A percentile compares a stretch with the other conserved stretches of the same genome.
Conservation (phyloP, 1,140 invertebrate species). For the Lucilia cuprina region DNA sequence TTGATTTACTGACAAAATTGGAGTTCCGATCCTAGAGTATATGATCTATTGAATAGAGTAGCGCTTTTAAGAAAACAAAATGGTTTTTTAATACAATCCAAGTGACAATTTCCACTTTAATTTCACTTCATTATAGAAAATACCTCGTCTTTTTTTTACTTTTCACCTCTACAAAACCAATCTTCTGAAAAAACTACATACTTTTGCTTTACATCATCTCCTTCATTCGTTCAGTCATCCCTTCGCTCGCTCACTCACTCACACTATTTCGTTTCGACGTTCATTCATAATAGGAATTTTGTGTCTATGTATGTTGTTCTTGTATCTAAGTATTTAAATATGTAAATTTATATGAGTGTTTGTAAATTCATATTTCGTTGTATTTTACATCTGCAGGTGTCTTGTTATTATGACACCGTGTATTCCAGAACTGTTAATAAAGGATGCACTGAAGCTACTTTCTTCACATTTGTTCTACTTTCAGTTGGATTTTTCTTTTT, state of each 20-base stretch:
- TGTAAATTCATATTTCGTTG: conserved; percentile 3
- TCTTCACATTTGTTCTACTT: not conserved
- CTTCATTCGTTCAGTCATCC: not conserved
- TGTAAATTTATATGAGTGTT: not conserved
- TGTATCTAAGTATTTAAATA: no score
- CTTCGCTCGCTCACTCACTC: no score
- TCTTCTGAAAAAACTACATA: not conserved
- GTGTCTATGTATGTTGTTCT: no score
- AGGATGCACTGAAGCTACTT: not conserved
- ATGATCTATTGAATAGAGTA: no score
- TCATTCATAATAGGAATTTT: no score
- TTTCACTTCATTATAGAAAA: no score
- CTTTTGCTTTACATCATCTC: not conserved
- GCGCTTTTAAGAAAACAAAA: no score
- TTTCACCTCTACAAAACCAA: not conserved
- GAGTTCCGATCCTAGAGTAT: no score
- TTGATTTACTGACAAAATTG: no score
- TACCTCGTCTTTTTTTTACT: not conserved
- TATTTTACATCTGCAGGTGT: conserved; percentile 1
- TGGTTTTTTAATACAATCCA: no score
- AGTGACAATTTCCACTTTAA: not conserved
- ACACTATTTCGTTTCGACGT: no score
- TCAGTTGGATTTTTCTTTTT: not conserved
- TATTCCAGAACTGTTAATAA: not conserved
- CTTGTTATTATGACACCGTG: not conserved